Evolutionary conservation across 2,113 vertebrate genomes (phyloP).

Genomic region (Cryptotis parvus): DNA sequence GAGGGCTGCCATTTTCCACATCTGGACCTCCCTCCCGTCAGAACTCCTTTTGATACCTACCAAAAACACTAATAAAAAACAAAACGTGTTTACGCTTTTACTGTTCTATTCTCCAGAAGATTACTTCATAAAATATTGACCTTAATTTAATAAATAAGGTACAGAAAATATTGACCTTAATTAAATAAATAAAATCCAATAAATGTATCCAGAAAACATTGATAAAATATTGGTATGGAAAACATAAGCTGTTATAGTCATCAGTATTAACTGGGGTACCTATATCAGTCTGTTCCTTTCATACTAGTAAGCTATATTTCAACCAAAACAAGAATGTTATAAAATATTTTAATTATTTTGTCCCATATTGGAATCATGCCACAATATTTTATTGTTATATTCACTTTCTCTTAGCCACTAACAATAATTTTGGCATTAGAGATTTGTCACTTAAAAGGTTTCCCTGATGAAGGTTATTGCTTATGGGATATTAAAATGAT

Average conservation of each 20-base stretch:
- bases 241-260: background rate
- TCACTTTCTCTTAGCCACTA: constrained; percentile 33
- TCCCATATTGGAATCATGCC: constrained; percentile 47
- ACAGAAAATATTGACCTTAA: background rate
- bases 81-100: background rate
- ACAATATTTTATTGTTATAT: background rate
- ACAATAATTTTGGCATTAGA: background rate
- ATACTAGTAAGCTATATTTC: background rate
- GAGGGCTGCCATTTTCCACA: no score
- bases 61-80: background rate
- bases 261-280: background rate
- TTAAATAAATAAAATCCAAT: background rate
- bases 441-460: constrained; percentile 54
- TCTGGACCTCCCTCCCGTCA: no score
- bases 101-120: background rate
- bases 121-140: background rate
- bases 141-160: background rate
- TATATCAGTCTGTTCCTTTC: background rate
- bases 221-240: background rate
- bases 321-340: background rate
- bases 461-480: background rate
- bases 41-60: no score
- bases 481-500: background rate
- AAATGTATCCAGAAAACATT: no score
- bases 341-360: constrained; percentile 1